Evolutionary conservation across 2,113 vertebrate genomes (phyloP).

Genomic region (Crocuta crocuta): DNA sequence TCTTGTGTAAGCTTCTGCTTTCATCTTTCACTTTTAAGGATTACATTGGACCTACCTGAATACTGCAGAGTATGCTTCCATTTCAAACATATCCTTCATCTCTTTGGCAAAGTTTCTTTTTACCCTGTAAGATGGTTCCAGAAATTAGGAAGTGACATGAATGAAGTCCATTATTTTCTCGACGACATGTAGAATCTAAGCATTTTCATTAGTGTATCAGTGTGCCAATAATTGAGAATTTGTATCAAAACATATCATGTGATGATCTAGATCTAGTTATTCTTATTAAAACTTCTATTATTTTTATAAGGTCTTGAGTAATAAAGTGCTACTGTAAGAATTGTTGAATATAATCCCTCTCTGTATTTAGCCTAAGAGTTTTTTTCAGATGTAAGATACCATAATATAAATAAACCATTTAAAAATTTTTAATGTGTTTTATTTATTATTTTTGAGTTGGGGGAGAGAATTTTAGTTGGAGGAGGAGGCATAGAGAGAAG

Average conservation of each 20-base stretch:
- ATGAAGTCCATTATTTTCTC: background rate
- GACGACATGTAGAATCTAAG: background rate
- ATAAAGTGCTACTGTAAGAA: background rate
- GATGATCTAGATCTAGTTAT: background rate
- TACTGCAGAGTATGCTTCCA: background rate
- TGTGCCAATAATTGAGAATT: background rate
- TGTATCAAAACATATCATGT: background rate
- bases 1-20: background rate
- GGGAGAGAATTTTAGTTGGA: too few relatives aligned
- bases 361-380: background rate
- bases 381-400: background rate
- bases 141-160: background rate
- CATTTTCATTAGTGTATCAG: background rate
- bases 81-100: background rate
- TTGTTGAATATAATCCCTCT: background rate
- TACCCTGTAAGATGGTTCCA: background rate
- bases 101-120: background rate
- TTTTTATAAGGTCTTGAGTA: background rate
- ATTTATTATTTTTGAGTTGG: too few relatives aligned
- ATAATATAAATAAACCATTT: background rate
- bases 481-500: too few relatives aligned
- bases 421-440: too few relatives aligned
- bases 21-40: background rate
- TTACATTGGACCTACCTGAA: background rate
- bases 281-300: background rate